A percentile compares a stretch with the other conserved stretches of the same genome.
Conservation (phyloP, 2,797 vertebrate genomes). For the Peromyscus melanophrys region DNA sequence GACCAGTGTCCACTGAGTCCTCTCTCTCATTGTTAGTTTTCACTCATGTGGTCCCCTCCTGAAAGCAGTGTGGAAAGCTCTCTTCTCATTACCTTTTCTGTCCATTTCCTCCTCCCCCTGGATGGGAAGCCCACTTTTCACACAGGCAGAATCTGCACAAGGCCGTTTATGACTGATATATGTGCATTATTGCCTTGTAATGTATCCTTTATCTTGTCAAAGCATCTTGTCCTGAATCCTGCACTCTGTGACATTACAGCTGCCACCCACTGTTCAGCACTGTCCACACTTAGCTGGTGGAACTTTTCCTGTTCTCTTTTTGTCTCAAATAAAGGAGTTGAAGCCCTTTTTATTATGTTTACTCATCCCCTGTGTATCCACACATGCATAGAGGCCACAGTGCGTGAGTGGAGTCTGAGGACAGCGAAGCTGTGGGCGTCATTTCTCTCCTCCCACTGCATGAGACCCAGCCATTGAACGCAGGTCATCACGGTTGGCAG, state of each 20-base stretch:
- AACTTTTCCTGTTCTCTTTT: neutral
- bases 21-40: neutral
- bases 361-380: neutral
- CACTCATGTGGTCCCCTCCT: neutral
- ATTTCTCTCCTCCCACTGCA: neutral
- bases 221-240: conserved; percentile 20
- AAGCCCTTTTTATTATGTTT: neutral
- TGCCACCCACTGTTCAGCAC: neutral
- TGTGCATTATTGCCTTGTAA: neutral
- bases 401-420: neutral
- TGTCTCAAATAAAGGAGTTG: neutral
- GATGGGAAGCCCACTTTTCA: conserved; percentile 38
- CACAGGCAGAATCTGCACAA: neutral
- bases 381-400: neutral
- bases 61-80: neutral
- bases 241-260: neutral
- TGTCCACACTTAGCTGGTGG: neutral
- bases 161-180: neutral
- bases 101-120: neutral
- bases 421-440: neutral
- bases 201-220: neutral
- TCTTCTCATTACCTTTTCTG: neutral
- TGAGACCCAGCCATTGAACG: neutral
- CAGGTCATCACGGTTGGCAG: neutral
- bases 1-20: neutral